A percentile compares a stretch with the other conserved stretches of the same genome.
These are phyloP conservation scores for Heliopora coerulea DNA, from an alignment of 92 coral and sea anemone species.

Conservation along the genomic window DNA sequence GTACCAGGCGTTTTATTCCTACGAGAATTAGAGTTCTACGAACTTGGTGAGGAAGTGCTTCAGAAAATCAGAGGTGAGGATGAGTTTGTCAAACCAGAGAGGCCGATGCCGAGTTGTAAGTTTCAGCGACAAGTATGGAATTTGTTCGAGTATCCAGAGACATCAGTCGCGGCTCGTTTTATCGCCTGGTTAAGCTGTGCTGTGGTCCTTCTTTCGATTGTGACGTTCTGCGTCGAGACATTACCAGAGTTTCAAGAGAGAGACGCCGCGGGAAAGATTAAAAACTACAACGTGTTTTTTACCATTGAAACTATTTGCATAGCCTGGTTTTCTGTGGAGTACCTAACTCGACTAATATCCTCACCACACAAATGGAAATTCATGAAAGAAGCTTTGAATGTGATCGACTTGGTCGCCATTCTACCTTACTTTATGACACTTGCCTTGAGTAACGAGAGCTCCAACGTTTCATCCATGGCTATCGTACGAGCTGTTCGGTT, in stretches of 20 bases:
- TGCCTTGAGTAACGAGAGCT: conserved; percentile 63
- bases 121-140: conserved; percentile 76
- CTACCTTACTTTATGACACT: conserved; percentile 82
- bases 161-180: conserved; percentile 73
- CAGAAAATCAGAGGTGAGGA: conserved; percentile 67
- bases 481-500: conserved; percentile 84
- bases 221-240: conserved; percentile 90
- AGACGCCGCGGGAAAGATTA: conserved; percentile 36
- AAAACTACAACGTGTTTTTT: conserved; percentile 63
- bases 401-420: conserved; percentile 88
- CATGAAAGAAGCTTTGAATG: conserved; percentile 73
- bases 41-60: conserved; percentile 85
- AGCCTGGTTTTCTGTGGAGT: conserved; percentile 93
- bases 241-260: conserved; percentile 78
- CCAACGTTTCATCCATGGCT: conserved; percentile 85
- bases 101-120: conserved; percentile 66
- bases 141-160: conserved; percentile 88
- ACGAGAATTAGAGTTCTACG: conserved; percentile 81
- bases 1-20: conserved; percentile 83
- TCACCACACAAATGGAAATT: conserved; percentile 91
- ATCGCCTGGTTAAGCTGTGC: conserved; percentile 79
- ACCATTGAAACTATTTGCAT: conserved; percentile 79
- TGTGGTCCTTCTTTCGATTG: conserved; percentile 76
- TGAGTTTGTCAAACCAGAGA: conserved; percentile 45
- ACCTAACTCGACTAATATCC: conserved; percentile 67